Evolutionary conservation across 37 sponge, comb jelly and placozoan genomes (phyloP).

Genomic region (Halichondria panicea): DNA sequence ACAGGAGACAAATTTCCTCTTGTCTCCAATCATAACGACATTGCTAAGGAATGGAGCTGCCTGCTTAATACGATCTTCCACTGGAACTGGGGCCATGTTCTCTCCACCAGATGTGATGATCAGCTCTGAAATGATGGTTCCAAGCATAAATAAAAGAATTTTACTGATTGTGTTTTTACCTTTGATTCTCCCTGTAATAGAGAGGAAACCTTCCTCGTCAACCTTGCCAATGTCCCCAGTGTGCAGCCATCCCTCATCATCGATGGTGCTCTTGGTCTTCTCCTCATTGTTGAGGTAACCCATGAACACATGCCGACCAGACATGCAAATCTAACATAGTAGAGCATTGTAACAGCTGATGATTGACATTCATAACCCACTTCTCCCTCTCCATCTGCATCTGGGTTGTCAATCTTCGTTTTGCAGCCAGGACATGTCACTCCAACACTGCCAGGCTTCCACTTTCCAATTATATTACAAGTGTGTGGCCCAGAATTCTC

Average conservation of each 20-base stretch:
- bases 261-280: constrained; percentile 86
- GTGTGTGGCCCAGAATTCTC: constrained; percentile 67
- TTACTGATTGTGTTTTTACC: constrained; percentile 20
- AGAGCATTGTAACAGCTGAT: background rate
- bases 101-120: constrained; percentile 93
- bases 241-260: constrained; percentile 92
- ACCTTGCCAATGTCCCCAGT: constrained; percentile 86
- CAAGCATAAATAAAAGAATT: background rate
- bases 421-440: constrained; percentile 35
- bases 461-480: constrained; percentile 14
- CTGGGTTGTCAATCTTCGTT: constrained; percentile 65
- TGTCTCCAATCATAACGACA: constrained; percentile 85
- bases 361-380: constrained; percentile 20
- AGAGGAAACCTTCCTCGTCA: constrained; percentile 73
- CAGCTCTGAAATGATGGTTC: constrained; percentile 54
- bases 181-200: constrained; percentile 75
- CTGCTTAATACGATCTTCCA: constrained; percentile 70
- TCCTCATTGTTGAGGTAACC: constrained; percentile 87
- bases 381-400: constrained; percentile 82
- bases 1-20: constrained; percentile 74
- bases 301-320: constrained; percentile 94
- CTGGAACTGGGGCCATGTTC: constrained; percentile 81
- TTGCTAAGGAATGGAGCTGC: constrained; percentile 87
- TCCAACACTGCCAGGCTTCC: constrained; percentile 62
- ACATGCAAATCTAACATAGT: constrained; percentile 54